These are phyloP conservation scores for Dendrocincla fuliginosa DNA, from an alignment of 2,797 vertebrate genomes.

Conservation along the genomic window DNA sequence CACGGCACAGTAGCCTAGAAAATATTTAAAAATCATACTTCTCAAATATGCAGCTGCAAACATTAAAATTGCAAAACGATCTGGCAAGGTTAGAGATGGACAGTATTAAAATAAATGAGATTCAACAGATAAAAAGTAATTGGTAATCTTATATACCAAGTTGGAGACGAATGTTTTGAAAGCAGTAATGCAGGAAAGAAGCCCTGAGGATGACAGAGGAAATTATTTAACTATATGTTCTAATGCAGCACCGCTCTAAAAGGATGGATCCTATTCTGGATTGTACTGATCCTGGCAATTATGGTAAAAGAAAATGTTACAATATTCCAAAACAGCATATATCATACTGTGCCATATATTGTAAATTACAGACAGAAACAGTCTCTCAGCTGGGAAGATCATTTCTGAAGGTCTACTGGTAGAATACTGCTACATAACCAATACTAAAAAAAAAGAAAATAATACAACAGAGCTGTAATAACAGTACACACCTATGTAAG, in stretches of 20 bases:
- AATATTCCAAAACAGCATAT: not conserved
- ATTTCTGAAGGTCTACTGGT: not conserved
- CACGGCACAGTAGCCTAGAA: not conserved
- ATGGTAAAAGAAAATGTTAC: not conserved
- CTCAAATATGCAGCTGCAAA: conserved; percentile 31
- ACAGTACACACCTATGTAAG: not conserved
- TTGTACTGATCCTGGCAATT: conserved; percentile 21
- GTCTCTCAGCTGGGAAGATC: not conserved
- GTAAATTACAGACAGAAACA: conserved; percentile 21
- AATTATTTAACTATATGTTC: conserved; percentile 38
- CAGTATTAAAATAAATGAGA: conserved; percentile 43
- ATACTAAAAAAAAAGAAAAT: not conserved
- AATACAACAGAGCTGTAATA: not conserved
- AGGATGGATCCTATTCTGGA: conserved; percentile 3
- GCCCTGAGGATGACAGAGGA: not conserved
- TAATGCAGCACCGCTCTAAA: not conserved
- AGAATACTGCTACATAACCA: not conserved
- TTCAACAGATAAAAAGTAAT: conserved; percentile 31
- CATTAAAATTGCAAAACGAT: conserved; percentile 42
- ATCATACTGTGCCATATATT: conserved; percentile 6
- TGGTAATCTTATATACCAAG: not conserved
- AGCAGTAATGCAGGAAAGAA: not conserved
- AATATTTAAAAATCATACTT: not conserved
- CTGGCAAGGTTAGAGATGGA: conserved; percentile 11
- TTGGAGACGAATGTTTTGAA: conserved; percentile 24